A percentile compares a stretch with the other conserved stretches of the same genome.
Evolutionary conservation across 2,113 vertebrate genomes (phyloP).

Genomic region (Tachysurus fulvidraco): DNA sequence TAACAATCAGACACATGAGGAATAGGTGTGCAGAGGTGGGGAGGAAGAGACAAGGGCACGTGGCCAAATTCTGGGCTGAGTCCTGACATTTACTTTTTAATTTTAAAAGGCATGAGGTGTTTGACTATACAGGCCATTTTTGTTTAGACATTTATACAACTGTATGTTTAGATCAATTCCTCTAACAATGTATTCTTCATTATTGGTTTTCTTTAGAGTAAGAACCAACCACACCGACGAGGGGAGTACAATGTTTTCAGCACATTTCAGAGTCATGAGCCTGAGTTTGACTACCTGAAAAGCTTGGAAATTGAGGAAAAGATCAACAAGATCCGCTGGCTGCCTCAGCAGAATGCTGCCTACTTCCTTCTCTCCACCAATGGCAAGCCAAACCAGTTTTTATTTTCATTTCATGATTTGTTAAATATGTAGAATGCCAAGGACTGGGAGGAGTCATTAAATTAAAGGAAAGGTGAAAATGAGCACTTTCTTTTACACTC

Average conservation of each 20-base stretch:
- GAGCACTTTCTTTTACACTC: not conserved
- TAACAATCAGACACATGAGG: no score
- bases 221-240: constrained; percentile 84
- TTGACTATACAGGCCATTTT: not conserved
- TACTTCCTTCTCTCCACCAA: constrained; percentile 90
- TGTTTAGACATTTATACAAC: not conserved
- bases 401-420: not conserved
- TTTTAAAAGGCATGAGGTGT: not conserved
- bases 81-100: not conserved
- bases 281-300: constrained; percentile 92
- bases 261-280: constrained; percentile 94
- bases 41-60: no score
- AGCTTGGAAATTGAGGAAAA: constrained; percentile 91
- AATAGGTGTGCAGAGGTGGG: no score
- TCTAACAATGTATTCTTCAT: not conserved
- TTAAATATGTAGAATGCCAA: not conserved
- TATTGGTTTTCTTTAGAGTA: constrained; percentile 72
- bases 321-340: constrained; percentile 92
- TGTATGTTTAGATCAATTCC: not conserved
- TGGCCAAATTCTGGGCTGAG: no score
- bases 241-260: constrained; percentile 95
- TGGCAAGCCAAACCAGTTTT: constrained; percentile 64
- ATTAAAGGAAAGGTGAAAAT: constrained; percentile 13
- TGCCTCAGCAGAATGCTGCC: constrained; percentile 87
- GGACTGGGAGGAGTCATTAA: not conserved